These are phyloP conservation scores for Tetragonula clypearis DNA, from an alignment of 1,140 invertebrate species.

Conservation along the genomic window DNA sequence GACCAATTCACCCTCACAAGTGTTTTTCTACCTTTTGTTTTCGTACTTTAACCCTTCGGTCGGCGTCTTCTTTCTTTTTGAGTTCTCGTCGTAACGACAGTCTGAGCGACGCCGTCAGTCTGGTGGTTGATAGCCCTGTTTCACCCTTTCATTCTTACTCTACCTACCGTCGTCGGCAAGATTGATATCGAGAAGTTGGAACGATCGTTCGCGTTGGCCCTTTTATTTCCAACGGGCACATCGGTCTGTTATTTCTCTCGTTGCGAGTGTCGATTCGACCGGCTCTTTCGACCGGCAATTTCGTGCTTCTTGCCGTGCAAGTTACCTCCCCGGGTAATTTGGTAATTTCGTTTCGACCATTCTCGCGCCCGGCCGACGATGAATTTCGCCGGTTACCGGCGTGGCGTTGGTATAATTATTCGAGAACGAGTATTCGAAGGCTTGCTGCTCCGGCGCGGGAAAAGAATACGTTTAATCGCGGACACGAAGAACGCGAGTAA, in stretches of 20 bases:
- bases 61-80: not conserved
- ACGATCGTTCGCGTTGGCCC: constrained; percentile 16
- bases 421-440: not conserved
- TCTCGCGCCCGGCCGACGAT: not conserved
- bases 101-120: constrained; percentile 11
- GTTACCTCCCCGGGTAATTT: constrained; percentile 21
- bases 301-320: constrained; percentile 14
- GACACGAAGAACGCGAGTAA: constrained; percentile 20
- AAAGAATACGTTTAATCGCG: not conserved
- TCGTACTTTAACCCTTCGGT: not conserved
- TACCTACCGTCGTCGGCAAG: not conserved
- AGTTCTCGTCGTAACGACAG: constrained; percentile 8
- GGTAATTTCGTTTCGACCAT: constrained; percentile 31
- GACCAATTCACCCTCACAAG: not conserved
- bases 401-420: constrained; percentile 12
- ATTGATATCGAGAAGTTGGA: constrained; percentile 41
- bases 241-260: constrained; percentile 30
- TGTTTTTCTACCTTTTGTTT: not conserved
- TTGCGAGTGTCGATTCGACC: constrained; percentile 17
- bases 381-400: not conserved
- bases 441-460: not conserved
- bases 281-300: not conserved
- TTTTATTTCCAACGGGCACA: constrained; percentile 23
- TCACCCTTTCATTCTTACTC: not conserved
- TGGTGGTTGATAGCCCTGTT: constrained; percentile 6